A percentile compares a stretch with the other conserved stretches of the same genome.
Conservation (phyloP, 2,797 vertebrate genomes). For the Myotis myotis region DNA sequence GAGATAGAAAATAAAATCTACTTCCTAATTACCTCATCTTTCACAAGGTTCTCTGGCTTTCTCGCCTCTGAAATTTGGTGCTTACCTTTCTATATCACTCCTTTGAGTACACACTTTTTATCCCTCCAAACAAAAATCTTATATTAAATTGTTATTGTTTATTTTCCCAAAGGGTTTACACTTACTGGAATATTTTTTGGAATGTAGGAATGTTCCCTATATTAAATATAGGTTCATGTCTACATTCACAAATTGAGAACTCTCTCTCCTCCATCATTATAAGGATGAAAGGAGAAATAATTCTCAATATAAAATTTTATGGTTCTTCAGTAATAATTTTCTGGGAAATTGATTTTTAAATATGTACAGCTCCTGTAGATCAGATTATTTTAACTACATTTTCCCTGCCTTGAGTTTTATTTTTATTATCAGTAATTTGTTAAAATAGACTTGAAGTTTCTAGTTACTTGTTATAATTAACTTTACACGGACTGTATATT, state of each 20-base stretch:
- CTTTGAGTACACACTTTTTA: neutral
- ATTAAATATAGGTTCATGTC: neutral
- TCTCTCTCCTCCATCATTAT: neutral
- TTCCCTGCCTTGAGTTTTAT: slow-evolving; percentile 19
- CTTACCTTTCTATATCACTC: neutral
- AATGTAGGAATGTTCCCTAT: neutral
- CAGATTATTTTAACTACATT: slow-evolving; percentile 39
- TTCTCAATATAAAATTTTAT: neutral
- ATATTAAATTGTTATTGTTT: neutral
- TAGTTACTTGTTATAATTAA: slow-evolving; percentile 46
- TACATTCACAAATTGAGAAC: neutral
- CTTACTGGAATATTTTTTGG: neutral
- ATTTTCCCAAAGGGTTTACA: neutral
- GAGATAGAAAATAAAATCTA: neutral
- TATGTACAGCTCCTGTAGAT: neutral
- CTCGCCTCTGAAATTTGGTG: neutral
- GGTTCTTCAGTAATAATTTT: slow-evolving; percentile 1
- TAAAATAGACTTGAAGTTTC: slow-evolving; percentile 17
- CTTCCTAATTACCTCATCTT: neutral
- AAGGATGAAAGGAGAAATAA: neutral
- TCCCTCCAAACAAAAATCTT: neutral
- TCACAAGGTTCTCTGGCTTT: neutral
- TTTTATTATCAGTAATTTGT: slow-evolving; percentile 37
- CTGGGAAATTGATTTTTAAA: slow-evolving; percentile 35
- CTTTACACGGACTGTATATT: neutral